Evolutionary conservation across 2,888 invertebrate species (phyloP).

Genomic region (Anoplius nigerrimus): DNA sequence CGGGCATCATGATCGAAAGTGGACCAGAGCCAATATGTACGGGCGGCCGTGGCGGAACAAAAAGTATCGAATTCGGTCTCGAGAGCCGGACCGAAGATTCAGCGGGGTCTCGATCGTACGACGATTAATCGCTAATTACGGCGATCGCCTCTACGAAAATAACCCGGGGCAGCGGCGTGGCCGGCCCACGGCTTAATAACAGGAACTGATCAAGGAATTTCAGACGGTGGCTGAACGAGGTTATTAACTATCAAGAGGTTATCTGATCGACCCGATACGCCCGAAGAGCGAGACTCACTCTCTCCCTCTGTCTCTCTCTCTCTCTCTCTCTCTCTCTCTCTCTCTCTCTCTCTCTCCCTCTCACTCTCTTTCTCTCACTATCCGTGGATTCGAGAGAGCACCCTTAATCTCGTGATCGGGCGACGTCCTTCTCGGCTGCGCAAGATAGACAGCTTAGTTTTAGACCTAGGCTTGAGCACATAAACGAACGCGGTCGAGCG

Average conservation of each 20-base stretch:
- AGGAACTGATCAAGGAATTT: slow-evolving; percentile 64
- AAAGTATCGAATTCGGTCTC: slow-evolving; percentile 8
- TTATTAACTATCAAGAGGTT: slow-evolving; percentile 65
- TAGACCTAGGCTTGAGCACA: too few species aligned
- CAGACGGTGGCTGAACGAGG: slow-evolving; percentile 59
- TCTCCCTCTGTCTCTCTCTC: slow-evolving; percentile 15
- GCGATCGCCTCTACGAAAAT: slow-evolving; percentile 64
- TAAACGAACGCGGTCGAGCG: too few species aligned
- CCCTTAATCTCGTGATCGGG: too few species aligned
- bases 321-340: not conserved
- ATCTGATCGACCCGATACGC: slow-evolving; percentile 49
- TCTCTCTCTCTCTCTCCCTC: not conserved
- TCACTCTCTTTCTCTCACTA: not conserved
- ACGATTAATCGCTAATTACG: slow-evolving; percentile 69
- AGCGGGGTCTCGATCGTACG: slow-evolving; percentile 39
- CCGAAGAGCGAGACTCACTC: slow-evolving; percentile 2
- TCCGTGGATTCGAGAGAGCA: not conserved
- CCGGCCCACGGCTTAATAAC: slow-evolving; percentile 56
- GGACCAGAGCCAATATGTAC: slow-evolving; percentile 1
- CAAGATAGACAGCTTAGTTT: too few species aligned
- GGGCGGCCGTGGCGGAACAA: not conserved
- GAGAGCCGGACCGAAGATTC: slow-evolving; percentile 10
- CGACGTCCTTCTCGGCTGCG: too few species aligned
- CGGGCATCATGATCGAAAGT: not conserved
- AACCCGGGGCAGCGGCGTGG: slow-evolving; percentile 53